These are phyloP conservation scores for Nemopilema nomurai DNA, from an alignment of 30 jellyfish, hydroid and myxozoan species.

Conservation along the genomic window DNA sequence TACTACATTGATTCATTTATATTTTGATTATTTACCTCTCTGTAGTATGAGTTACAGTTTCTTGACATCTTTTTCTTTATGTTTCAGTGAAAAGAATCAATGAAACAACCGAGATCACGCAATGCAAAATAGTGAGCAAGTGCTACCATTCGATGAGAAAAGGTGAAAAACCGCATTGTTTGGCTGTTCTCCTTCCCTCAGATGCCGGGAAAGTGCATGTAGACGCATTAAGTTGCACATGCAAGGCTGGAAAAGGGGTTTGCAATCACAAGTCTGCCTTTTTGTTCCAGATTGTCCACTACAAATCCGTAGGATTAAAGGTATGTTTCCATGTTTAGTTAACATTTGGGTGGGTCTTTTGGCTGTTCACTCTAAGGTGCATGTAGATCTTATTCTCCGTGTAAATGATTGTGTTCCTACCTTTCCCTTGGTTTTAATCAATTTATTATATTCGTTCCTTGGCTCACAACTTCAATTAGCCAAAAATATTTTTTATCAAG, in stretches of 20 bases:
- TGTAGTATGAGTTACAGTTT: not conserved
- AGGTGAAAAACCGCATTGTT: slow-evolving; percentile 16
- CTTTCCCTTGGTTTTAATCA: not conserved
- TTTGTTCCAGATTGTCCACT: slow-evolving; percentile 17
- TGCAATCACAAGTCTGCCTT: slow-evolving; percentile 18
- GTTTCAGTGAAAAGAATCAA: not conserved
- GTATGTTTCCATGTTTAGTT: not conserved
- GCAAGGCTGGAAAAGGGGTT: slow-evolving; percentile 29
- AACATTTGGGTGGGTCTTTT: not conserved
- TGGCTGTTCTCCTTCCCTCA: not conserved
- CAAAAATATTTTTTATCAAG: not conserved
- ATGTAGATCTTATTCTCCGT: not conserved
- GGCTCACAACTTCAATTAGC: not conserved
- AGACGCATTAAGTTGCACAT: slow-evolving; percentile 2
- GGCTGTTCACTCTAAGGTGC: not conserved
- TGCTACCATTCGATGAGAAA: slow-evolving; percentile 24
- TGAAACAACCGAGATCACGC: not conserved
- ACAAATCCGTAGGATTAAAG: not conserved
- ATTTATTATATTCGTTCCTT: not conserved
- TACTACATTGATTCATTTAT: not conserved
- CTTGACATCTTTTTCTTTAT: not conserved
- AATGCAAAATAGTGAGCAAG: not conserved
- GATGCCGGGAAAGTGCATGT: slow-evolving; percentile 9
- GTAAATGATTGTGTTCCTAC: not conserved
- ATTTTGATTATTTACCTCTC: not conserved